A percentile compares a stretch with the other conserved stretches of the same genome.
Conservation (phyloP, 2,888 invertebrate species). For the Melipona bicolor region DNA sequence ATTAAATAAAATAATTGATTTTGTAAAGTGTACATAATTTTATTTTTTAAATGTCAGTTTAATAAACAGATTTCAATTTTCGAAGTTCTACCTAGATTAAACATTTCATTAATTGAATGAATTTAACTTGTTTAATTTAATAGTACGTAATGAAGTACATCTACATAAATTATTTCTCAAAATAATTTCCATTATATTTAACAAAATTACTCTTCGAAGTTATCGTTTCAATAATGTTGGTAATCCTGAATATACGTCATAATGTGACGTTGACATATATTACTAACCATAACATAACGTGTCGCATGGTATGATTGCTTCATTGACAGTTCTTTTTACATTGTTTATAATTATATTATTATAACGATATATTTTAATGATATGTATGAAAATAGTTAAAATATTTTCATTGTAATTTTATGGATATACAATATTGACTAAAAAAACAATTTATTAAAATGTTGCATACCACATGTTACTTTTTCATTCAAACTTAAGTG, state of each 20-base stretch:
- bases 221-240: conserved; percentile 23
- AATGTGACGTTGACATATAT: conserved; percentile 47
- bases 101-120: too few relatives aligned
- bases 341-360: conserved; percentile 24
- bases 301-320: neutral
- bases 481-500: neutral
- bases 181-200: too few relatives aligned
- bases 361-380: neutral
- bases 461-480: neutral
- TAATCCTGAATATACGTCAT: conserved; percentile 41
- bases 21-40: too few relatives aligned
- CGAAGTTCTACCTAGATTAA: too few relatives aligned
- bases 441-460: neutral
- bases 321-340: conserved; percentile 44
- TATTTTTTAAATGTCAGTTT: too few relatives aligned
- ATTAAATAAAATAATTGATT: too few relatives aligned
- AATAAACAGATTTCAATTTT: too few relatives aligned
- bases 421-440: neutral
- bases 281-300: neutral
- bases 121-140: too few relatives aligned
- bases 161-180: too few relatives aligned
- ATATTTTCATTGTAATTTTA: conserved; percentile 2
- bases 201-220: too few relatives aligned
- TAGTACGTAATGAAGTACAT: too few relatives aligned
- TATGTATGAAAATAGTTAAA: neutral